Evolutionary conservation across 2,888 invertebrate genomes (phyloP).

Genomic region (Hirtodrosophila confusa): DNA sequence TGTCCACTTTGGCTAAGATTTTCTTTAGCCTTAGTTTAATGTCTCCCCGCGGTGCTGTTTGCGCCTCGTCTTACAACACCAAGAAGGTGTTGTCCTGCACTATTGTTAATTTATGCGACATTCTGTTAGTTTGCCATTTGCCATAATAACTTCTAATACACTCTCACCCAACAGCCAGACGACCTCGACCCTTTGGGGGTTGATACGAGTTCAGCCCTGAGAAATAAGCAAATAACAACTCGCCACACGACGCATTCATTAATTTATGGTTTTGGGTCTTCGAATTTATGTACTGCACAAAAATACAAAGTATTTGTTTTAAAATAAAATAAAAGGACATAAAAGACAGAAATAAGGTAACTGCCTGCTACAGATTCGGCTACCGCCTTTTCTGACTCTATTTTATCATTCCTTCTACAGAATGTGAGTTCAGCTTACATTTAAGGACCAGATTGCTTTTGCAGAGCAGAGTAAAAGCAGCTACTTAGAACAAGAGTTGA

Average conservation of each 20-base stretch:
- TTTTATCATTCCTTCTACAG: no score
- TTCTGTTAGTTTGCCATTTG: conserved; percentile 68
- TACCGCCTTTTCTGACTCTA: no score
- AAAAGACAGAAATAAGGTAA: conserved; percentile 45
- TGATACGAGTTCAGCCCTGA: conserved; percentile 9
- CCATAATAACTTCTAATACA: conserved; percentile 76
- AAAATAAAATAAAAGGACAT: conserved; percentile 25
- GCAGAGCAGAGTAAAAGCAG: no score
- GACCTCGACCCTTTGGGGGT: conserved; percentile 52
- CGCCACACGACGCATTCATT: conserved; percentile 62
- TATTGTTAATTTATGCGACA: conserved; percentile 74
- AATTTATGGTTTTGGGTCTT: conserved; percentile 72
- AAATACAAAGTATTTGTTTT: conserved; percentile 64
- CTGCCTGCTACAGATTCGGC: neutral
- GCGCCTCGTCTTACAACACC: conserved; percentile 65
- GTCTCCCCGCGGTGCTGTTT: conserved; percentile 78
- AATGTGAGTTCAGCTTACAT: no score
- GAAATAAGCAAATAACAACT: conserved; percentile 41
- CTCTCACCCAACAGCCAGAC: conserved; percentile 10
- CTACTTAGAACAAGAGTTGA: no score
- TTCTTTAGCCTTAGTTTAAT: conserved; percentile 61
- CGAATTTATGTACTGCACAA: conserved; percentile 64
- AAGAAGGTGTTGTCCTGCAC: conserved; percentile 71
- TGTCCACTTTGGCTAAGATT: conserved; percentile 59
- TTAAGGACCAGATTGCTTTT: no score